Percentiles rank a stretch among this genome's conserved stretches.
These are phyloP conservation scores for Harpalus rufipes DNA, from an alignment of 2,888 invertebrate genomes.

Conservation along the genomic window DNA sequence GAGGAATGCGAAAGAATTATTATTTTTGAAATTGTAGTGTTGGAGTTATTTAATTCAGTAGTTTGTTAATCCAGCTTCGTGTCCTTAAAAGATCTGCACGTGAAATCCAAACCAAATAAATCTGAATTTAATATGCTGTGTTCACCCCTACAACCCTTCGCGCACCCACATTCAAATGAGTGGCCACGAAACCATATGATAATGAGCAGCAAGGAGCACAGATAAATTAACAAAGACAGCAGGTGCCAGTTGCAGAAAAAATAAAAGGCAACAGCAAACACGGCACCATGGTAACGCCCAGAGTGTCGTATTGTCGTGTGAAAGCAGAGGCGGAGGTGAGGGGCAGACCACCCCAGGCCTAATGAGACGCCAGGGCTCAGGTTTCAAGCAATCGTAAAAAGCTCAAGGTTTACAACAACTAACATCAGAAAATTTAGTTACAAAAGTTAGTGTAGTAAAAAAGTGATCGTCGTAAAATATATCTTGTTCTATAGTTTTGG, in stretches of 20 bases:
- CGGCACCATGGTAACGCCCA: constrained; percentile 57
- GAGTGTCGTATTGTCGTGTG: constrained; percentile 53
- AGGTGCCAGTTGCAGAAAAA: constrained; percentile 61
- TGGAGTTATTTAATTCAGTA: no score
- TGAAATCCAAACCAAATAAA: constrained; percentile 21
- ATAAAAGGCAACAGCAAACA: constrained; percentile 54
- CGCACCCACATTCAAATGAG: constrained; percentile 34
- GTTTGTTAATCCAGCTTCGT: no score
- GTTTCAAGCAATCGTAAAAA: constrained; percentile 42
- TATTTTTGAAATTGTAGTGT: no score
- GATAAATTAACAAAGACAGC: constrained; percentile 56
- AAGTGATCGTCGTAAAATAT: no score
- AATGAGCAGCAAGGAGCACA: constrained; percentile 37
- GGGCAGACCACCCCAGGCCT: constrained; percentile 27
- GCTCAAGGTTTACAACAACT: not conserved
- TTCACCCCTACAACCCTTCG: not conserved
- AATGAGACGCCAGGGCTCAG: constrained; percentile 24
- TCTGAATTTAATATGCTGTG: constrained; percentile 26
- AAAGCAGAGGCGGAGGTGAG: constrained; percentile 1
- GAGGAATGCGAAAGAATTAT: no score
- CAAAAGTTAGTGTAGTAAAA: no score
- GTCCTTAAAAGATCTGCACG: not conserved
- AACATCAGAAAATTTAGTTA: not conserved
- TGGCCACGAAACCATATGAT: constrained; percentile 40
- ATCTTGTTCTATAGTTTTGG: no score